Conservation (phyloP, 2,113 vertebrate genomes). For the Haplochromis vanheusdeni region DNA sequence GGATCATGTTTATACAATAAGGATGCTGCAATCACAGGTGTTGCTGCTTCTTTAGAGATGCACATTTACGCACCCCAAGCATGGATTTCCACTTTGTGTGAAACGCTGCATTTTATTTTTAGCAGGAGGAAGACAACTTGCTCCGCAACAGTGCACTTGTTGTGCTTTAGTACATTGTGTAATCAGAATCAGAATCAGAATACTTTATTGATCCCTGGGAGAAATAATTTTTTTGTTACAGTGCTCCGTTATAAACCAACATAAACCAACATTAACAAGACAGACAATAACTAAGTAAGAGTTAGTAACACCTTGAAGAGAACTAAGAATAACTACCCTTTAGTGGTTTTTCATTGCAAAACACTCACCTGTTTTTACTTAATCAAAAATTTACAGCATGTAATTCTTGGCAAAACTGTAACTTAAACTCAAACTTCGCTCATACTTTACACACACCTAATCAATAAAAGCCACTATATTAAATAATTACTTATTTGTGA, state of each 20-base stretch:
- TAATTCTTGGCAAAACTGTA: not conserved
- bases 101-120: not conserved
- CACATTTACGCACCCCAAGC: not conserved
- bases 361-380: not conserved
- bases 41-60: not conserved
- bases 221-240: too few species aligned
- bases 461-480: not conserved
- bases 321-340: not conserved
- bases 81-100: not conserved
- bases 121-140: not conserved
- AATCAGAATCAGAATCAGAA: too few species aligned
- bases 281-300: too few species aligned
- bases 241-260: too few species aligned
- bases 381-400: rapidly evolving
- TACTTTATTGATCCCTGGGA: too few species aligned
- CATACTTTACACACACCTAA: not conserved
- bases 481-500: rapidly evolving
- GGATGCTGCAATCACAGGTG: not conserved
- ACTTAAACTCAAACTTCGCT: rapidly evolving
- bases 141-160: rapidly evolving
- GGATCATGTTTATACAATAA: not conserved
- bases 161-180: not conserved
- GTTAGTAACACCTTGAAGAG: too few species aligned
- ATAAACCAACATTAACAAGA: too few species aligned
- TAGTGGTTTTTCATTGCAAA: not conserved